Evolutionary conservation across 2,113 vertebrate genomes (phyloP).

Genomic region (Lophius piscatorius): DNA sequence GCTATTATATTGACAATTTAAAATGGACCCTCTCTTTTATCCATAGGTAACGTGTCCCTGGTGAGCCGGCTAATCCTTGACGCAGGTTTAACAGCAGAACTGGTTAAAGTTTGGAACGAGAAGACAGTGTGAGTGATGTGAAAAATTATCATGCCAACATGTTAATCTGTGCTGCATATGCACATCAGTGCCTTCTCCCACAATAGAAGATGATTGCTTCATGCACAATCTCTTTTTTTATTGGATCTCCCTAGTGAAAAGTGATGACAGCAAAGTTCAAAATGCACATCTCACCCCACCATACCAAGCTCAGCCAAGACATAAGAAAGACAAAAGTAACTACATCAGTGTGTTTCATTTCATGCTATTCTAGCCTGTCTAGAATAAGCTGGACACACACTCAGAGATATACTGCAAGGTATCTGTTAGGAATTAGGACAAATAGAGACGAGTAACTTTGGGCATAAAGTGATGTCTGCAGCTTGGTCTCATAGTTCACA

Average conservation of each 20-base stretch:
- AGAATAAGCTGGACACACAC: conserved; percentile 39
- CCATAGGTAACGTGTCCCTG: conserved; percentile 88
- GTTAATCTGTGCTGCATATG: conserved; percentile 19
- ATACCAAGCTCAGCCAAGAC: conserved; percentile 41
- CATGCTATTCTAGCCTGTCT: conserved; percentile 43
- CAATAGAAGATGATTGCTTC: conserved; percentile 22
- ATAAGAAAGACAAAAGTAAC: conserved; percentile 49
- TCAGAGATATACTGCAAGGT: conserved; percentile 16
- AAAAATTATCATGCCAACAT: background rate
- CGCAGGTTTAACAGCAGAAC: conserved; percentile 91
- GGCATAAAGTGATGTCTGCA: conserved; percentile 31
- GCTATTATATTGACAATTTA: conserved; percentile 5
- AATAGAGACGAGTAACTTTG: conserved; percentile 32
- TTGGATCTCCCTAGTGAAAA: conserved; percentile 36
- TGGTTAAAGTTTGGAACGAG: conserved; percentile 90
- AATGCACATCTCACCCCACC: conserved; percentile 42
- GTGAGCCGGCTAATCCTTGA: conserved; percentile 91
- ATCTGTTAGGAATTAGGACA: conserved; percentile 58
- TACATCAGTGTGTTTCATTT: conserved; percentile 48
- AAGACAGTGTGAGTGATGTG: conserved; percentile 84
- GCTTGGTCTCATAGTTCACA: conserved; percentile 12
- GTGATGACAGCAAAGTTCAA: conserved; percentile 51
- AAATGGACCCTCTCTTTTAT: conserved; percentile 43
- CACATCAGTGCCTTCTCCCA: conserved; percentile 3
- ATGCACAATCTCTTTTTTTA: conserved; percentile 42